Evolutionary conservation across 2,113 vertebrate genomes (phyloP).

Genomic region (Nyctereutes procyonoides): DNA sequence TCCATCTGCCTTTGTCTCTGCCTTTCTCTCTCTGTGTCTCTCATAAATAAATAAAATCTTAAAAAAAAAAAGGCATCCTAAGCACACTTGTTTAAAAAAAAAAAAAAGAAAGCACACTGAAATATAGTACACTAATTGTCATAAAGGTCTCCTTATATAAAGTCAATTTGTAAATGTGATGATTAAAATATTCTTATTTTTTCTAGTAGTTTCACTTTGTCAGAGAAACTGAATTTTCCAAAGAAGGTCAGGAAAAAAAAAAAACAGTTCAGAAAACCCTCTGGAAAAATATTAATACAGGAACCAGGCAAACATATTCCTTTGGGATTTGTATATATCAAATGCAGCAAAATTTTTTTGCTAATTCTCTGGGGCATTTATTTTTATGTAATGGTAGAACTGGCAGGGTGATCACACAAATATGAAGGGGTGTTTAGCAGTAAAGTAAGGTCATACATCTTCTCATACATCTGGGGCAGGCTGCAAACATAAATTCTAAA

Average conservation of each 20-base stretch:
- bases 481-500: conserved; percentile 26
- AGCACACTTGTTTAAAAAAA: too few relatives aligned
- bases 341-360: neutral
- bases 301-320: neutral
- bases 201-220: neutral
- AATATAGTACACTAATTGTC: neutral
- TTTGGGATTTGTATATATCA: neutral
- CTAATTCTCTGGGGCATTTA: neutral
- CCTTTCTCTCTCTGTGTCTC: too few relatives aligned
- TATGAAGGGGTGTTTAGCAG: neutral
- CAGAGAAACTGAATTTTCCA: neutral
- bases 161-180: neutral
- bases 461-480: neutral
- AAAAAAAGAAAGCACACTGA: neutral
- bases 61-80: too few relatives aligned
- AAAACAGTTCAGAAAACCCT: neutral
- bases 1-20: too few relatives aligned
- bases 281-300: conserved; percentile 1
- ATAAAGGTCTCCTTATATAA: neutral
- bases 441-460: neutral
- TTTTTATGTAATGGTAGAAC: neutral
- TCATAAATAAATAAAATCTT: too few relatives aligned
- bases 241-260: neutral
- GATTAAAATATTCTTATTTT: neutral
- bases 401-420: neutral